Evolutionary conservation across 2,888 invertebrate species (phyloP), one percentile per base, ranked within the genome.

Genomic region (Mimachlamys varia): DNA sequence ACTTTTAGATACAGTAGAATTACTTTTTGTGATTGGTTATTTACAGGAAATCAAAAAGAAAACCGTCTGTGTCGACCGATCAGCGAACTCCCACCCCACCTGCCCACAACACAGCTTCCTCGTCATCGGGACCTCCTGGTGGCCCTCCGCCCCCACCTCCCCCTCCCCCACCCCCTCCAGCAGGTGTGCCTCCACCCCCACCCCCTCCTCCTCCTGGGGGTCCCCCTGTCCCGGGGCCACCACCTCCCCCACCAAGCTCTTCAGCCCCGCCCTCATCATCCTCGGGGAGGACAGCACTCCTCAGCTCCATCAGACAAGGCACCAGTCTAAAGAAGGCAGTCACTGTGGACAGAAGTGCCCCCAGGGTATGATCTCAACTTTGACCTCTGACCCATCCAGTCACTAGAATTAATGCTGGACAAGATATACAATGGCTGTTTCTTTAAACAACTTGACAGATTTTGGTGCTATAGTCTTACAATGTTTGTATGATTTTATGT

Each of bases 291-390:
- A 53, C 91, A 13, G 95, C 95, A 17, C 89, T 95, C 76, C 93
- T 95, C 33, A 92, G 94, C n/a, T 93, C 92, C 90, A 95, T 95
- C 37, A 91, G 93, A 17, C 90, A 92, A 90, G 95, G 95, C 3
- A 50, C 93, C 10, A 92, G 89, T 19, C 91, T 95, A 38, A 95
- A 95, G 91, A 95, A 94, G 88, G 89, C 95, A n/a, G 89, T 92
- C 22, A 95, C 95, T 22, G 94, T 94, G 92, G 95, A 95, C 89
- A 94, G 93, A 91, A 95, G 95, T 93, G 93, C 92, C 37, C 95
- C 95, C 5, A 94, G 92, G 90, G 90, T 95, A 27, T 92, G 88
- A 91, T 76, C 76, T 76, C 33, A 76, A 76, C 76, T 33, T 76
- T 76, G 33, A 76, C 76, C 76, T 76, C 76, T 76, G 76, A 76